phyloP scores from a whole-genome alignment of 2,797 vertebrate genomes.

The Helicolenus hilgendorfi region DNA sequence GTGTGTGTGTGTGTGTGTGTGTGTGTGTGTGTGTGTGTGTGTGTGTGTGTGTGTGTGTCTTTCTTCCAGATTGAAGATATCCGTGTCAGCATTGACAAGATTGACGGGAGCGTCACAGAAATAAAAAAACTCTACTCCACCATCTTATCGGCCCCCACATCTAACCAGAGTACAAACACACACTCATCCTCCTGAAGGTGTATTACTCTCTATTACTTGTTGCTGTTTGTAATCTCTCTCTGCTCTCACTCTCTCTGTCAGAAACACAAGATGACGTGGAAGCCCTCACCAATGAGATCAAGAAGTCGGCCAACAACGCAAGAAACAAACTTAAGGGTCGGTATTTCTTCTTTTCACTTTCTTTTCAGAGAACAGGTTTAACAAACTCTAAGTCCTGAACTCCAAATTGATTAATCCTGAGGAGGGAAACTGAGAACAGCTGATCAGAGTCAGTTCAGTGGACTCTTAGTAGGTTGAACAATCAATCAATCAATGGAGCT shows the following conservation, averaged over 20 bases:
- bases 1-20: background rate
- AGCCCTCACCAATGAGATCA: constrained; percentile 94
- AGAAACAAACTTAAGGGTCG: constrained; percentile 96
- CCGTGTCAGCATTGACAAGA: constrained; percentile 94
- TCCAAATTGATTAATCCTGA: no score
- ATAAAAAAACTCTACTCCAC: constrained; percentile 96
- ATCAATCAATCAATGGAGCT: no score
- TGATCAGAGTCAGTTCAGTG: no score
- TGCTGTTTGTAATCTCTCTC: background rate
- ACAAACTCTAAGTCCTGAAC: no score
- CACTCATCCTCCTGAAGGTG: background rate
- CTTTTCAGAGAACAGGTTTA: no score
- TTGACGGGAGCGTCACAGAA: constrained; percentile 93
- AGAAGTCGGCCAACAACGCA: constrained; percentile 95
- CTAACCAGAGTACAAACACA: constrained; percentile 93
- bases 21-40: constrained; percentile 2
- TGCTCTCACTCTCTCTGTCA: constrained; percentile 56
- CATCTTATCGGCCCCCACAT: constrained; percentile 95
- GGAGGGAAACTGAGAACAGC: no score
- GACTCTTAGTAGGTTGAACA: no score
- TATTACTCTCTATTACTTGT: rapidly evolving
- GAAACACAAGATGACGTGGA: constrained; percentile 96
- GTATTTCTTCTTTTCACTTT: constrained; percentile 41
- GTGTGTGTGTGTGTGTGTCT: background rate
- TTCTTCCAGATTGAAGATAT: constrained; percentile 94